Evolutionary conservation across 2,888 invertebrate genomes (phyloP).

Genomic region (Mesorhabditis spiculigera): DNA sequence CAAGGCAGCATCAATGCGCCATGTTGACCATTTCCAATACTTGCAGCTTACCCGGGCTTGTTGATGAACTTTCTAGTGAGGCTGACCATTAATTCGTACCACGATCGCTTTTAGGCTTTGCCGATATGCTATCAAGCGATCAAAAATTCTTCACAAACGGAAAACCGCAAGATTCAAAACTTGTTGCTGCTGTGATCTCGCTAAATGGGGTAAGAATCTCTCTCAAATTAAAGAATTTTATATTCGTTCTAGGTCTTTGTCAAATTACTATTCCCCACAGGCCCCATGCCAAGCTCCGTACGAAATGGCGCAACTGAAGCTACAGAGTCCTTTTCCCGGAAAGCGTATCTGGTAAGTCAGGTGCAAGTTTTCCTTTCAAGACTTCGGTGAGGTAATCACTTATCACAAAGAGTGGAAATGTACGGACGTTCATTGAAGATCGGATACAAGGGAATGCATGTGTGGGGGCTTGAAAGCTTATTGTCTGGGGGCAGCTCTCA

Average conservation of each 20-base stretch:
- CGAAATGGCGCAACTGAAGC: conserved; percentile 17
- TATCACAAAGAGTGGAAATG: conserved; percentile 14
- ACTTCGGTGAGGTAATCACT: conserved; percentile 4
- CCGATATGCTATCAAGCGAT: conserved; percentile 41
- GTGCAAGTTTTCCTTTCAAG: too few relatives aligned
- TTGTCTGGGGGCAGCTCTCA: conserved; percentile 13
- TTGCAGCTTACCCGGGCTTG: conserved; percentile 26
- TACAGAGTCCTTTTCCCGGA: too few relatives aligned
- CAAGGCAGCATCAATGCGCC: conserved; percentile 35
- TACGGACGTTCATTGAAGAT: too few relatives aligned
- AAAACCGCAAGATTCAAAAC: conserved; percentile 14
- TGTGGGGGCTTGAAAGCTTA: background rate
- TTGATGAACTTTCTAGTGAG: conserved; percentile 13
- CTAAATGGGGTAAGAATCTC: conserved; percentile 16
- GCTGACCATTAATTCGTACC: too few relatives aligned
- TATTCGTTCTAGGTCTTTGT: conserved; percentile 33
- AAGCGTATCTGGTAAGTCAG: too few relatives aligned
- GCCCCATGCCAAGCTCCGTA: conserved; percentile 47
- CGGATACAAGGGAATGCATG: background rate
- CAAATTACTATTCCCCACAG: conserved; percentile 42
- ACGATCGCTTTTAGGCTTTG: conserved; percentile 20
- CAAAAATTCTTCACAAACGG: conserved; percentile 32
- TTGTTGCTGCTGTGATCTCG: conserved; percentile 18
- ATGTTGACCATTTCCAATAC: conserved; percentile 55
- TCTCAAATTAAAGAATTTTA: background rate